A percentile compares a stretch with the other conserved stretches of the same genome.
phyloP scores from a whole-genome alignment of 2,113 vertebrate species.

The Megaceryle torquata region DNA sequence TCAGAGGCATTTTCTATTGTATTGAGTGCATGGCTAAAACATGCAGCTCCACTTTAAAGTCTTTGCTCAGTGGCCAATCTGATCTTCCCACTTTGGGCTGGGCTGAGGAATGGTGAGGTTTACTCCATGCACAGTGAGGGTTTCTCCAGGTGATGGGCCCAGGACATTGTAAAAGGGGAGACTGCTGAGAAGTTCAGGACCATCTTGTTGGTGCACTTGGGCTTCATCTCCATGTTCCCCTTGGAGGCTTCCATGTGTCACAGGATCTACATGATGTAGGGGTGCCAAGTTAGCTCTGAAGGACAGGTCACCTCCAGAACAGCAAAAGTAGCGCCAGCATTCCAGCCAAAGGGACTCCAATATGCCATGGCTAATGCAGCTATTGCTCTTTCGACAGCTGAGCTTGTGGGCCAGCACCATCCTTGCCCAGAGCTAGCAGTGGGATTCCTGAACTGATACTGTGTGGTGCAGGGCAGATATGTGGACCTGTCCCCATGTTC shows the following conservation, averaged over 20 bases:
- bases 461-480: neutral
- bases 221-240: rapidly evolving
- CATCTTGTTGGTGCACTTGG: neutral
- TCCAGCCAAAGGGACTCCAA: neutral
- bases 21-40: neutral
- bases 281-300: neutral
- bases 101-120: neutral
- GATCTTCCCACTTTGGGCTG: neutral
- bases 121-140: rapidly evolving
- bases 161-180: neutral
- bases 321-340: neutral
- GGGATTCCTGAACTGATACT: neutral
- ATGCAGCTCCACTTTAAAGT: rapidly evolving
- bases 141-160: neutral
- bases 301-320: neutral
- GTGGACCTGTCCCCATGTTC: neutral
- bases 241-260: neutral
- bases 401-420: neutral
- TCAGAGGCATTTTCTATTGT: slow-evolving; percentile 24
- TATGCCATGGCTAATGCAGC: neutral
- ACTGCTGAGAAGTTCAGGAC: neutral
- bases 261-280: neutral
- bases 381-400: neutral
- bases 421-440: neutral
- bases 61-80: neutral